Evolutionary conservation across 2,797 vertebrate species (phyloP).

Genomic region (Morelia viridis): DNA sequence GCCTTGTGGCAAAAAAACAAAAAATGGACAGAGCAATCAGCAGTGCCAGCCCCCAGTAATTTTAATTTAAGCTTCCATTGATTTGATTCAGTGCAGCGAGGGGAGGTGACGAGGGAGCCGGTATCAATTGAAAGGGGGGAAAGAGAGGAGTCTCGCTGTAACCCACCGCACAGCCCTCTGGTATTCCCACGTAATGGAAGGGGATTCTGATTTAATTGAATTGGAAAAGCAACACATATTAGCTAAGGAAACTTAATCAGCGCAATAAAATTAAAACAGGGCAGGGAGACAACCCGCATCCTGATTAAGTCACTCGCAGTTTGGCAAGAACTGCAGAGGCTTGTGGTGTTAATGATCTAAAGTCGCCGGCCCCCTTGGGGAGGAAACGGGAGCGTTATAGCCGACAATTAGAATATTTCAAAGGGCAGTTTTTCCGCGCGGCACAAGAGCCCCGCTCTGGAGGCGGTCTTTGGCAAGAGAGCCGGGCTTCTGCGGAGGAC

Average conservation of each 20-base stretch:
- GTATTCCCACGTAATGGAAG: slow-evolving; percentile 73
- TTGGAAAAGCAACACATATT: slow-evolving; percentile 78
- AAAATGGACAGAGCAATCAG: slow-evolving; percentile 44
- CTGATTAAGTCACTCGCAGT: slow-evolving; percentile 75
- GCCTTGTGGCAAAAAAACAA: slow-evolving; percentile 41
- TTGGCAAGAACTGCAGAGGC: slow-evolving; percentile 70
- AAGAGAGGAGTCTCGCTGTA: slow-evolving; percentile 58
- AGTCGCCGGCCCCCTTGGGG: slow-evolving; percentile 65
- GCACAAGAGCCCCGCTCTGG: not conserved
- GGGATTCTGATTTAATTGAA: slow-evolving; percentile 80
- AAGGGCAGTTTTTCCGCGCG: not conserved
- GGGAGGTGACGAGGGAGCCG: slow-evolving; percentile 69
- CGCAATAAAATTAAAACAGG: slow-evolving; percentile 76
- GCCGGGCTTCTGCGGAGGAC: not conserved
- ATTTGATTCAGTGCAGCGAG: slow-evolving; percentile 70
- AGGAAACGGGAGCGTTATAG: slow-evolving; percentile 55
- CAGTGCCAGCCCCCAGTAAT: slow-evolving; percentile 57
- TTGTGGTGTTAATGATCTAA: slow-evolving; percentile 73
- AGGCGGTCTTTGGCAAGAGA: not conserved
- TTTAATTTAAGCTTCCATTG: slow-evolving; percentile 71
- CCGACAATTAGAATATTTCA: slow-evolving; percentile 62
- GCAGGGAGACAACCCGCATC: slow-evolving; percentile 68
- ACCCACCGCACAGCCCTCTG: slow-evolving; percentile 66
- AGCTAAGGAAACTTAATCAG: slow-evolving; percentile 81
- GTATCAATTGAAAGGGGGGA: slow-evolving; percentile 57